These are phyloP conservation scores for Arrhopalites spinosus DNA, from an alignment of 2,888 invertebrate genomes.

Conservation along the genomic window DNA sequence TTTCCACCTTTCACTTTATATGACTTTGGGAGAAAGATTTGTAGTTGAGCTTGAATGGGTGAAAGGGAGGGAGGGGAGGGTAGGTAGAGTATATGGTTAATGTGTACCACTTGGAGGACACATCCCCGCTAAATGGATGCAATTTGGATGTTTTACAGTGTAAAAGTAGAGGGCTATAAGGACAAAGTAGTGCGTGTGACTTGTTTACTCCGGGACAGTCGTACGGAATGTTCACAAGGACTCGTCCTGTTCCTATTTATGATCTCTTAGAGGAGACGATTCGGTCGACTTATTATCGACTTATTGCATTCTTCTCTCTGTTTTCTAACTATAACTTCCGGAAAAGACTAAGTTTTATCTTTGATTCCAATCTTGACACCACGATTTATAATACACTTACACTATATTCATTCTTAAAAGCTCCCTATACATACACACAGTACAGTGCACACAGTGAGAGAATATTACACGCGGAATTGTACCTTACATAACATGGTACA, in stretches of 20 bases:
- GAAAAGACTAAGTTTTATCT: constrained; percentile 52
- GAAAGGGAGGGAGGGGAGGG: background rate
- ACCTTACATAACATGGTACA: too few relatives aligned
- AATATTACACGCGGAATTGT: too few relatives aligned
- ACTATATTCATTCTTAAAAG: constrained; percentile 21
- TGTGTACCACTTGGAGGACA: constrained; percentile 5
- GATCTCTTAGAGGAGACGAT: constrained; percentile 53
- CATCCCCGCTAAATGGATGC: constrained; percentile 36
- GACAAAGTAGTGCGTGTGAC: background rate
- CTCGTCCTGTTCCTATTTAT: constrained; percentile 47
- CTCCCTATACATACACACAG: background rate
- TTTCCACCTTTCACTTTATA: too few relatives aligned
- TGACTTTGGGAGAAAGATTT: too few relatives aligned
- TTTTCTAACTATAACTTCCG: constrained; percentile 43
- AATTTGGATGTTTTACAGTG: constrained; percentile 23
- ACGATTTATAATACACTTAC: constrained; percentile 54
- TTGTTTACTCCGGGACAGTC: background rate
- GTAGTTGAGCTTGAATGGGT: too few relatives aligned
- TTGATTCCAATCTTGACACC: constrained; percentile 54
- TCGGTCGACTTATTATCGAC: constrained; percentile 54
- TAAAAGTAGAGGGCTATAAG: background rate
- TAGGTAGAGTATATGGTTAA: background rate
- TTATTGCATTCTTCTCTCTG: constrained; percentile 51
- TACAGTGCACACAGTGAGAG: background rate
- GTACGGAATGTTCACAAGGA: constrained; percentile 9